These are phyloP conservation scores for Pseudomyrmex dendroicus DNA, from an alignment of 1,140 invertebrate genomes.

Conservation along the genomic window DNA sequence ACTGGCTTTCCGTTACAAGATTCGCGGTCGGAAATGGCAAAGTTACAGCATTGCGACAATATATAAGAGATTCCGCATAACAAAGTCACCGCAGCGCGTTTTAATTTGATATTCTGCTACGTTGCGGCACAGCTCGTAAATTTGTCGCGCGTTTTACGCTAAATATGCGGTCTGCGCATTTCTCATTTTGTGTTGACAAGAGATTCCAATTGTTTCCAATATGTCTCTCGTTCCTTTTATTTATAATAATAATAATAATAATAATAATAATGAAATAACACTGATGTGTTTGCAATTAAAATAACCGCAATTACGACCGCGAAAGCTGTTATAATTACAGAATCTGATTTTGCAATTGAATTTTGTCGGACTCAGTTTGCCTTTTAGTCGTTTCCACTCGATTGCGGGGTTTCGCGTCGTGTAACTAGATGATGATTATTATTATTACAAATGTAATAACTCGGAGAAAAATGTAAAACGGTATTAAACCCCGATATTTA, in stretches of 20 bases:
- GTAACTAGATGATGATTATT: conserved; percentile 33
- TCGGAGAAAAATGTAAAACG: background rate
- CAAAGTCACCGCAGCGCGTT: conserved; percentile 27
- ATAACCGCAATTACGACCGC: background rate
- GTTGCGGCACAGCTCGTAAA: conserved; percentile 34
- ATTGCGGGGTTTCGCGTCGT: background rate
- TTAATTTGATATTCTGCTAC: conserved; percentile 53
- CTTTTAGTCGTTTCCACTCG: background rate
- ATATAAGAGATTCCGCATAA: conserved; percentile 8
- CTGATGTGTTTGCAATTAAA: conserved; percentile 2
- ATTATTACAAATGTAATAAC: conserved; percentile 21
- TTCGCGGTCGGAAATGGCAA: conserved; percentile 20
- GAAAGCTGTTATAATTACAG: conserved; percentile 11
- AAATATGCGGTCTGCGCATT: conserved; percentile 22
- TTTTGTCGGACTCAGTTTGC: background rate
- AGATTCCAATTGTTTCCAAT: conserved; percentile 20
- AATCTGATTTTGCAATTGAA: conserved; percentile 25
- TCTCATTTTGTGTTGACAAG: conserved; percentile 19
- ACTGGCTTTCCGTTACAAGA: background rate
- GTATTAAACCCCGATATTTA: conserved; percentile 6
- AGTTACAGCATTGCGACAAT: conserved; percentile 26
- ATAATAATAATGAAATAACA: too few relatives aligned
- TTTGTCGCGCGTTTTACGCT: conserved; percentile 19
- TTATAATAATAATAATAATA: too few relatives aligned
- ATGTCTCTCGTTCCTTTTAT: background rate